These are phyloP conservation scores for Propithecus coquereli DNA, from an alignment of 2,113 vertebrate genomes.

Conservation along the genomic window DNA sequence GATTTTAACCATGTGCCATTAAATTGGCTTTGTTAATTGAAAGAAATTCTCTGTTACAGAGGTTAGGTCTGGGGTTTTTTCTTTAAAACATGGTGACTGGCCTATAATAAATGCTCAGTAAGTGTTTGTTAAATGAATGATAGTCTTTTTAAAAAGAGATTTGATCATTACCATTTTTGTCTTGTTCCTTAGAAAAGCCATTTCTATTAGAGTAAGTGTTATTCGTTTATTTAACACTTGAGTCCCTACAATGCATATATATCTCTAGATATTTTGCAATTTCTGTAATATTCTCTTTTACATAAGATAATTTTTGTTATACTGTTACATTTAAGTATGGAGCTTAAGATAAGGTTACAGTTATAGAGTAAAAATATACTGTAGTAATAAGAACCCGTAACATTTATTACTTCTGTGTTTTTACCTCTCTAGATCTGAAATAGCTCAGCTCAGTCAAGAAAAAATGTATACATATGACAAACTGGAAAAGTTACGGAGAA, in stretches of 20 bases:
- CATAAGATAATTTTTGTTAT: background rate
- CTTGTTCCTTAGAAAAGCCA: background rate
- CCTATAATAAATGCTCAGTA: background rate
- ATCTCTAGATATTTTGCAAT: background rate
- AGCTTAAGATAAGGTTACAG: slow-evolving; percentile 66
- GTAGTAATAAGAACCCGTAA: slow-evolving; percentile 71
- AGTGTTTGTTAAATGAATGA: background rate
- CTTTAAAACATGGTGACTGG: background rate
- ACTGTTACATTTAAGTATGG: background rate
- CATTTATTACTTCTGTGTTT: slow-evolving; percentile 71
- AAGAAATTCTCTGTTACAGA: background rate
- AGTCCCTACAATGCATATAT: background rate
- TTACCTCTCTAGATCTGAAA: slow-evolving; percentile 83
- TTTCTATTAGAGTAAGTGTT: background rate
- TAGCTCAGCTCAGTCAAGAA: slow-evolving; percentile 89
- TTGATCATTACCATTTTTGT: background rate
- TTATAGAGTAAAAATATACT: slow-evolving; percentile 51
- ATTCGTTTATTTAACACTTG: background rate
- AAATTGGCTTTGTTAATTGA: background rate
- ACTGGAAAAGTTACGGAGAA: slow-evolving; percentile 86
- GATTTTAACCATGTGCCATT: slow-evolving; percentile 29
- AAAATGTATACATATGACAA: slow-evolving; percentile 86
- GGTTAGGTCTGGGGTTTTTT: background rate
- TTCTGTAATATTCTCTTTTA: slow-evolving; percentile 15
- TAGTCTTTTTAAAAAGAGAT: background rate